Evolutionary conservation across 2,113 vertebrate genomes (phyloP).

Genomic region (Lagopus leucura): DNA sequence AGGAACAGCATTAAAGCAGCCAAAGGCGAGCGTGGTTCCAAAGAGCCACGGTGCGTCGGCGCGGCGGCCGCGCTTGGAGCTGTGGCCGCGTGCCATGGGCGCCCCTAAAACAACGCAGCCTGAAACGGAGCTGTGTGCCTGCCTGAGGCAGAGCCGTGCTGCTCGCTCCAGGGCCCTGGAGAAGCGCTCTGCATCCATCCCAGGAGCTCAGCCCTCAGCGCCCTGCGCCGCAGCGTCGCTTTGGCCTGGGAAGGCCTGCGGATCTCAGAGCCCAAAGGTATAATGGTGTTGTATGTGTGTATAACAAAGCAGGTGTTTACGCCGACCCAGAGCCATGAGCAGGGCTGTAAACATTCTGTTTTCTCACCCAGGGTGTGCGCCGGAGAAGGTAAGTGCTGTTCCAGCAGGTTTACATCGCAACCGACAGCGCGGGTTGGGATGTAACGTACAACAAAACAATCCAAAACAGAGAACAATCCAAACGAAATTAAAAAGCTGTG

Average conservation of each 20-base stretch:
- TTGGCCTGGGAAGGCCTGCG: neutral
- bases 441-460: slow-evolving; percentile 74
- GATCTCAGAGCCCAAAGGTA: slow-evolving; percentile 83
- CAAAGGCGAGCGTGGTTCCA: neutral
- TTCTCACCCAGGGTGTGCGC: slow-evolving; percentile 78
- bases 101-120: no score
- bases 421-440: slow-evolving; percentile 89
- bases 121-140: no score
- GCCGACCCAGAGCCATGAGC: slow-evolving; percentile 70
- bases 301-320: slow-evolving; percentile 79
- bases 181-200: no score
- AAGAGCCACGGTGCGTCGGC: neutral
- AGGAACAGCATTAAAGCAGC: neutral
- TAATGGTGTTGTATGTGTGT: slow-evolving; percentile 81
- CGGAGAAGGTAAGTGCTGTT: slow-evolving; percentile 80
- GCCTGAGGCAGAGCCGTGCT: no score
- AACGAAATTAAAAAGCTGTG: slow-evolving; percentile 81
- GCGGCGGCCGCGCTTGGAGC: no score
- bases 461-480: neutral
- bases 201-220: no score
- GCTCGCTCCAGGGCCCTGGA: no score
- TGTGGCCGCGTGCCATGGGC: no score
- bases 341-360: slow-evolving; percentile 83
- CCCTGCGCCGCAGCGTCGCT: no score
- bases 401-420: slow-evolving; percentile 94